Percentiles rank a stretch among this genome's conserved stretches.
Conservation (phyloP, 2,888 invertebrate species). For the Pheosia gnoma region DNA sequence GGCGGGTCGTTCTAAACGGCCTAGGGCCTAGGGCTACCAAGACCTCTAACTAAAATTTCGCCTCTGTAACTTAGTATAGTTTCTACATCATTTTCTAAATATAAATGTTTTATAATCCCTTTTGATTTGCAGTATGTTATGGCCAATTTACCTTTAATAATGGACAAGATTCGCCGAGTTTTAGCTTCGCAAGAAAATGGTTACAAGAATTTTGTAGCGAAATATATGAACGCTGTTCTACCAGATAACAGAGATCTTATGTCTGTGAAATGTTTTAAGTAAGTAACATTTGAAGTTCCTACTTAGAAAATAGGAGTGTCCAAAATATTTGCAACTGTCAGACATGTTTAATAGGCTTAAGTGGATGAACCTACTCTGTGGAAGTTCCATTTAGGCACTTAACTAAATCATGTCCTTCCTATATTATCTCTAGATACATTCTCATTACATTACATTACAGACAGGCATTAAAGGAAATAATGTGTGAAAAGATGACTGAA, state of each 20-base stretch:
- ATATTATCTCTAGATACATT: too few relatives aligned
- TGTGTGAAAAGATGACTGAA: slow-evolving; percentile 88
- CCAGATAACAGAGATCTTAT: slow-evolving; percentile 72
- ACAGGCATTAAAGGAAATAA: slow-evolving; percentile 86
- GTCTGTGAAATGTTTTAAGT: slow-evolving; percentile 76
- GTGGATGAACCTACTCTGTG: too few relatives aligned
- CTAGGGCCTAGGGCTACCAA: too few relatives aligned
- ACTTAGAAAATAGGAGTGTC: not conserved
- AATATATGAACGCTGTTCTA: slow-evolving; percentile 83
- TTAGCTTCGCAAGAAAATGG: slow-evolving; percentile 84
- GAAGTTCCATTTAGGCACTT: not conserved
- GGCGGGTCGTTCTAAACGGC: too few relatives aligned
- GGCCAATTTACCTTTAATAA: slow-evolving; percentile 88
- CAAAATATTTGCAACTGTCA: not conserved
- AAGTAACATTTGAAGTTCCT: slow-evolving; percentile 28
- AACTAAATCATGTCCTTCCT: too few relatives aligned
- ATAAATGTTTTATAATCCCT: not conserved
- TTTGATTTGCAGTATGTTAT: slow-evolving; percentile 85
- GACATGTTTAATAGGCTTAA: not conserved
- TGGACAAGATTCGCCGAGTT: slow-evolving; percentile 89
- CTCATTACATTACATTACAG: slow-evolving; percentile 62
- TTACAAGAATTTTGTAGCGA: slow-evolving; percentile 90
- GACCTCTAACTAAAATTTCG: too few relatives aligned
- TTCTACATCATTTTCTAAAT: too few relatives aligned
- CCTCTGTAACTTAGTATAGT: too few relatives aligned